These are phyloP conservation scores for Bovichtus variegatus DNA, from an alignment of 2,797 vertebrate genomes.

Conservation along the genomic window DNA sequence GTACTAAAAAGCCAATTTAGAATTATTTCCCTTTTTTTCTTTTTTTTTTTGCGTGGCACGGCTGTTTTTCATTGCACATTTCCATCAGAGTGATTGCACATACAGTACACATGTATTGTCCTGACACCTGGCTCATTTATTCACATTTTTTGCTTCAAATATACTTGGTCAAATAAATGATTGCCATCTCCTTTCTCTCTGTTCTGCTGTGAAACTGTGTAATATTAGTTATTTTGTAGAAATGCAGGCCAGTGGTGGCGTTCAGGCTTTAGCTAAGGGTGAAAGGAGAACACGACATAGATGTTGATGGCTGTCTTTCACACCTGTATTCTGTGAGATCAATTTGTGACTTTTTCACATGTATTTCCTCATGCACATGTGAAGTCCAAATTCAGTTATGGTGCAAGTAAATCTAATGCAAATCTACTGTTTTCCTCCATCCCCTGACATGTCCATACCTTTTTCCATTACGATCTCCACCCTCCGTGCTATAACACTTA, in stretches of 20 bases:
- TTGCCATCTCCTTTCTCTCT: neutral
- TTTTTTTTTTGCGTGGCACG: neutral
- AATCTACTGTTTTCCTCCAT: slow-evolving; percentile 2
- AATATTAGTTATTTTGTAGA: neutral
- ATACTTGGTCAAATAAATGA: neutral
- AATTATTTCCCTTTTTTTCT: neutral
- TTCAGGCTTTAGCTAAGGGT: neutral
- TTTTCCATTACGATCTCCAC: slow-evolving; percentile 15
- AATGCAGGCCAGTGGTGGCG: neutral
- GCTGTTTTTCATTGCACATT: neutral
- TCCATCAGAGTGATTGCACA: neutral
- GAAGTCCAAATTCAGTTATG: slow-evolving; percentile 4
- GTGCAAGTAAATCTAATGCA: slow-evolving; percentile 13
- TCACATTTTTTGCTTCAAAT: neutral
- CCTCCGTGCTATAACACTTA: slow-evolving; percentile 21
- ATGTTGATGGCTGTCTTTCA: neutral
- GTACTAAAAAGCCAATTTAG: neutral
- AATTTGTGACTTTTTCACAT: neutral
- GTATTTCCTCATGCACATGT: neutral
- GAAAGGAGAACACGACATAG: neutral
- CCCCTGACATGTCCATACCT: neutral
- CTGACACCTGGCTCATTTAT: neutral
- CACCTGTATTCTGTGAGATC: neutral
- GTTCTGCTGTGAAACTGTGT: neutral
- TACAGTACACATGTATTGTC: neutral